Base-by-base conservation (phyloP, 2,888 invertebrate genomes). In the Elegia similella region DNA sequence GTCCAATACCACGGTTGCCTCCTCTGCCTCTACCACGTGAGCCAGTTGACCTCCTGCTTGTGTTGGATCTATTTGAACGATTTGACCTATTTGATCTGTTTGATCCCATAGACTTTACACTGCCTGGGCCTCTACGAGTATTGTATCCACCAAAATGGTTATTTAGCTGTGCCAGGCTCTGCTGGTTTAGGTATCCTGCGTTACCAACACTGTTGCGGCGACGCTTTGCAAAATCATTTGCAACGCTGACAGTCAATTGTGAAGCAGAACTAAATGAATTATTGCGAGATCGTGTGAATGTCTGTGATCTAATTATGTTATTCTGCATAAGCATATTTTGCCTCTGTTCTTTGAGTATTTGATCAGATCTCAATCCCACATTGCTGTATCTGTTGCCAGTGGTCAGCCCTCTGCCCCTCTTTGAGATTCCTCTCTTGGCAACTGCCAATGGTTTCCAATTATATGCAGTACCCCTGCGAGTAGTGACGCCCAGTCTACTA, bases 361-460 rank as follows among this genome's bases (percentile, higher is more conserved):
- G 86, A 67, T 92, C 92, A 57, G 92, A 92, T 72, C 92, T 78
- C 52, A 92, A 72, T 32, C 92, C 92, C 2, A 90, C 78, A 62
- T 77, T 75, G 65, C 86, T 89, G 57, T 81, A 89, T 70, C 78
- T 82, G 60, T 86, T 88, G 57, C 76, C 76, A 50, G 87, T 88
- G 23, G 67, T 72, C 30, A 86, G 66, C 17, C 88, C 88, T 66
- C 86, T 63, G n/a, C 88, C 90, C 42, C 89, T 76, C 70, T 91
- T 91, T 7, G 88, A 77, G 57, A 91, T 87, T 50, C 91, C 91
- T 62, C 89, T 74, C 65, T 89, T 90, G 3, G 84, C 82, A 47
- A 88, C 75, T 12, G 88, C 89, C 53, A 89, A 67, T 32, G 89
- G 87, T 65, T 78, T 78, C 53, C 71, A 75, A 38, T 42, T 2